Conservation (phyloP, 2,888 invertebrate species). For the Isotomurus palustris region DNA sequence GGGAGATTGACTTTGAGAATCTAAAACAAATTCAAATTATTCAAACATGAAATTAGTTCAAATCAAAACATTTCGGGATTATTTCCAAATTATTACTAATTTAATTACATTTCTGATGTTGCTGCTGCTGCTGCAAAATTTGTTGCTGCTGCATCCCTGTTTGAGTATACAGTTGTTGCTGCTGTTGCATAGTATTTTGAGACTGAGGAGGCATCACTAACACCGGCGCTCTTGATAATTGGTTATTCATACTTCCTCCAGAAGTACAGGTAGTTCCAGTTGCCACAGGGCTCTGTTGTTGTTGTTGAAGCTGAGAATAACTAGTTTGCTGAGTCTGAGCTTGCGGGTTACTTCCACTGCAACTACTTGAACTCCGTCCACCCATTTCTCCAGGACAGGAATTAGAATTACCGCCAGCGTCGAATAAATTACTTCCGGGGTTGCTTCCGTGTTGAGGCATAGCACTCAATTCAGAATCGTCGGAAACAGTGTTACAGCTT, state of each 20-base stretch:
- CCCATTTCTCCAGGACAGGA: conserved; percentile 19
- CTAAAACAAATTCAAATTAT: not conserved
- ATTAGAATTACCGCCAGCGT: conserved; percentile 1
- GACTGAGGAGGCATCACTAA: conserved; percentile 29
- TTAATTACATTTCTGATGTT: conserved; percentile 3
- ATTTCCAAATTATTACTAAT: too few relatives aligned
- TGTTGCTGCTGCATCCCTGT: conserved; percentile 5
- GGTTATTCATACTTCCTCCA: not conserved
- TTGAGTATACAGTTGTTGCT: conserved; percentile 22
- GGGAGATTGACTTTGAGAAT: conserved; percentile 3
- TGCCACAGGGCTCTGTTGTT: conserved; percentile 23
- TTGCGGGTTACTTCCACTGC: conserved; percentile 37
- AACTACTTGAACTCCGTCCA: conserved; percentile 42
- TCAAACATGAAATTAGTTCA: not conserved
- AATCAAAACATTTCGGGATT: too few relatives aligned
- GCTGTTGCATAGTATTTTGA: conserved; percentile 23
- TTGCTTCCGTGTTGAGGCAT: conserved; percentile 35
- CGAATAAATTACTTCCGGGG: conserved; percentile 20
- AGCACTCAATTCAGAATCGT: conserved; percentile 41
- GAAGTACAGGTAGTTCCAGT: conserved; percentile 1
- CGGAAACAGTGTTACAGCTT: conserved; percentile 45
- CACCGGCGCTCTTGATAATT: conserved; percentile 12
- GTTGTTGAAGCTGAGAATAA: conserved; percentile 15
- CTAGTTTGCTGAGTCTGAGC: too few relatives aligned
- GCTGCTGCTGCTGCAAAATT: conserved; percentile 6